Conservation (phyloP, 2,888 invertebrate species). For the Liodrosophila aerea region DNA sequence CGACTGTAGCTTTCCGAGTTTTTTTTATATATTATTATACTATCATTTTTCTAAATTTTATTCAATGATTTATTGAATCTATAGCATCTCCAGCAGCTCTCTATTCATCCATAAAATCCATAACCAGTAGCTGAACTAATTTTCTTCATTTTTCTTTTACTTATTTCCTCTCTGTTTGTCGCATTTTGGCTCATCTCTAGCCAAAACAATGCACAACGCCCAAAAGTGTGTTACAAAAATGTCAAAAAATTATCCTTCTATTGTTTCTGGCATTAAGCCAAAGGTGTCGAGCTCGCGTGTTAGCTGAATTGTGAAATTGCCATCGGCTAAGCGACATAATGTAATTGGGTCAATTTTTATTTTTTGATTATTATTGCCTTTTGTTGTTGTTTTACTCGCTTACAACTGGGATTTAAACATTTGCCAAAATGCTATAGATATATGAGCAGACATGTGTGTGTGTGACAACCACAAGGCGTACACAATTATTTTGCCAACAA, state of each 20-base stretch:
- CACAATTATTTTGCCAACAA: conserved; percentile 72
- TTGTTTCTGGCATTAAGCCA: conserved; percentile 55
- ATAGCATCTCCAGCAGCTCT: too few relatives aligned
- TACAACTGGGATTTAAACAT: conserved; percentile 30
- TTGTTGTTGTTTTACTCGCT: conserved; percentile 39
- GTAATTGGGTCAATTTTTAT: conserved; percentile 69
- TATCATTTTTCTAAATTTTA: too few relatives aligned
- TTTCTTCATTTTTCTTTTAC: neutral
- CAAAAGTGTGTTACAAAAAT: conserved; percentile 16
- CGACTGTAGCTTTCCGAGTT: too few relatives aligned
- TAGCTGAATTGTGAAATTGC: conserved; percentile 67
- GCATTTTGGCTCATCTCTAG: neutral
- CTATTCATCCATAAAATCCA: too few relatives aligned
- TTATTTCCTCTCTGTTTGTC: neutral
- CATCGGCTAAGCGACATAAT: conserved; percentile 57
- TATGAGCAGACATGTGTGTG: neutral
- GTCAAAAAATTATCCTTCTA: conserved; percentile 9
- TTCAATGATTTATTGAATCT: too few relatives aligned
- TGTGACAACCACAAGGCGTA: conserved; percentile 61
- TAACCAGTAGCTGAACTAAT: too few relatives aligned
- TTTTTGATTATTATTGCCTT: conserved; percentile 1
- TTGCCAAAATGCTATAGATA: conserved; percentile 33
- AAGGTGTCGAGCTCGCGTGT: conserved; percentile 55
- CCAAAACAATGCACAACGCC: conserved; percentile 14
- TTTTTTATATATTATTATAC: too few relatives aligned